Evolutionary conservation across 1,140 invertebrate genomes (phyloP).

Genomic region (Aricia agestis): DNA sequence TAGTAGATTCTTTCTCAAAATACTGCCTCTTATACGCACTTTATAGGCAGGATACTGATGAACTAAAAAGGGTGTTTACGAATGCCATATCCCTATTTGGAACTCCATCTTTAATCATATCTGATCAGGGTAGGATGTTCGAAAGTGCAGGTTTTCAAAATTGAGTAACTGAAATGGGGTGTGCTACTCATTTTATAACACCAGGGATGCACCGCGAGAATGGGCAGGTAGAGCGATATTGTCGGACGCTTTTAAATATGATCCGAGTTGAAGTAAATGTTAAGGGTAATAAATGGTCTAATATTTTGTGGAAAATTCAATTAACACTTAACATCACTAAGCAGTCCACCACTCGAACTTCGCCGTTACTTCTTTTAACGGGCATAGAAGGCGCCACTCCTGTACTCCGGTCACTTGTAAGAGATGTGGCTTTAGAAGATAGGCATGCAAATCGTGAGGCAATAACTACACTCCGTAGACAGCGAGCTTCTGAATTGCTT

Average conservation of each 20-base stretch:
- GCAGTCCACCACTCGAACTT: conserved; percentile 15
- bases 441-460: background rate
- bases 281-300: background rate
- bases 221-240: background rate
- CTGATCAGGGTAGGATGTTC: conserved; percentile 12
- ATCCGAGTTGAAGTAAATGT: background rate
- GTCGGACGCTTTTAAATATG: background rate
- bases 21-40: conserved; percentile 15
- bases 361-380: conserved; percentile 6
- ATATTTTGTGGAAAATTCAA: conserved; percentile 4
- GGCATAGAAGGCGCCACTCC: conserved; percentile 6
- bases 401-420: background rate
- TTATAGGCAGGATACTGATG: conserved; percentile 16
- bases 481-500: background rate
- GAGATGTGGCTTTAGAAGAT: background rate
- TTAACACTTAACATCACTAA: conserved; percentile 18
- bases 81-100: conserved; percentile 15
- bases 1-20: conserved; percentile 20
- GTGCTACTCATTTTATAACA: background rate
- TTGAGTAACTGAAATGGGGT: background rate
- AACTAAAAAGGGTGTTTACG: background rate
- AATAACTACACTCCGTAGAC: background rate
- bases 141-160: background rate
- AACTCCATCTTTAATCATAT: background rate
- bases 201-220: background rate